Percentiles rank a stretch among this genome's conserved stretches.
These are phyloP conservation scores for Orthosia gothica DNA, from an alignment of 2,888 invertebrate genomes.

Conservation along the genomic window DNA sequence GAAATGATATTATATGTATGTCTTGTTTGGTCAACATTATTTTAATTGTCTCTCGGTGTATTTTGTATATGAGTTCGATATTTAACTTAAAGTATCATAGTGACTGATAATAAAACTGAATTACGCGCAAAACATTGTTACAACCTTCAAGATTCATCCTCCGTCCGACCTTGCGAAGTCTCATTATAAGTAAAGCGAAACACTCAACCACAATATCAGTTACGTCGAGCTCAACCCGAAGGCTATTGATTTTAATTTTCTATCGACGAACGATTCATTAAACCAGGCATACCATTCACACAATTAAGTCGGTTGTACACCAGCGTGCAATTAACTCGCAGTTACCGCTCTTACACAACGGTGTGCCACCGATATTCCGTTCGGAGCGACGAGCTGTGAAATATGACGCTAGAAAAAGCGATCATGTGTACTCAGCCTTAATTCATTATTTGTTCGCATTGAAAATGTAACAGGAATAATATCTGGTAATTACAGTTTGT, in stretches of 20 bases:
- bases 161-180: constrained; percentile 20
- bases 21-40: not conserved
- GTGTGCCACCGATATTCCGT: constrained; percentile 76
- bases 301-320: constrained; percentile 62
- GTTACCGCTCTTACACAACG: constrained; percentile 78
- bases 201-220: constrained; percentile 45
- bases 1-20: not conserved
- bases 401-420: constrained; percentile 67
- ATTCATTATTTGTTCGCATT: constrained; percentile 37
- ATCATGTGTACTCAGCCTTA: constrained; percentile 58
- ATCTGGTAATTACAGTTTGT: constrained; percentile 4
- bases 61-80: not conserved
- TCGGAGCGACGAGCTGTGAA: constrained; percentile 73
- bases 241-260: constrained; percentile 52
- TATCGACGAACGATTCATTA: constrained; percentile 52
- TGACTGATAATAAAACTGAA: not conserved
- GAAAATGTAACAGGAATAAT: constrained; percentile 19
- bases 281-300: constrained; percentile 53
- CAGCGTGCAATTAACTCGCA: constrained; percentile 65
- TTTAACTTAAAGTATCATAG: not conserved
- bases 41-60: not conserved
- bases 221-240: constrained; percentile 37
- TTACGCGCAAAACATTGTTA: not conserved
- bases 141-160: constrained; percentile 17
- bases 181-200: constrained; percentile 35